Conservation (phyloP, 1,140 invertebrate species). For the Ptiloglossa arizonensis region DNA sequence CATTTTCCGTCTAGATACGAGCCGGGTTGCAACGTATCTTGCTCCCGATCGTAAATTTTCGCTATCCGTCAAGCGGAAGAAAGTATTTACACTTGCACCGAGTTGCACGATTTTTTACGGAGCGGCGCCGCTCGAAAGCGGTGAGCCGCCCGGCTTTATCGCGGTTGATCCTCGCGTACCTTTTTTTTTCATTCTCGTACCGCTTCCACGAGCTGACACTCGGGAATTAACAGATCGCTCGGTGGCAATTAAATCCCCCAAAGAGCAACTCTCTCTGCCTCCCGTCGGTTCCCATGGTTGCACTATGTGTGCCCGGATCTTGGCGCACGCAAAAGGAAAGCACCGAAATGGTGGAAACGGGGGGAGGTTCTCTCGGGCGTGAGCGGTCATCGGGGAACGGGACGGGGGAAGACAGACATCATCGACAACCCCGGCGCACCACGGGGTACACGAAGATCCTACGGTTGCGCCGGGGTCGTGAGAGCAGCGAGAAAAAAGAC, state of each 20-base stretch:
- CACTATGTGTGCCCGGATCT: constrained; percentile 35
- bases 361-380: too few species aligned
- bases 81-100: neutral
- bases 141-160: constrained; percentile 47
- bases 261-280: constrained; percentile 42
- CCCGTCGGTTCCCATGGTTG: constrained; percentile 68
- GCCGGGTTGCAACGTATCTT: neutral
- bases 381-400: constrained; percentile 7
- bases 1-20: constrained; percentile 35
- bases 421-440: constrained; percentile 58
- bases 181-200: constrained; percentile 58
- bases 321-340: constrained; percentile 49
- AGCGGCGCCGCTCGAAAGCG: neutral
- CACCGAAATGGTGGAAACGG: constrained; percentile 23
- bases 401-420: constrained; percentile 41
- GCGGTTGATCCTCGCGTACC: constrained; percentile 36
- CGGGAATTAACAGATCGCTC: constrained; percentile 77
- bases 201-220: constrained; percentile 75
- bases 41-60: constrained; percentile 21
- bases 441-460: constrained; percentile 43
- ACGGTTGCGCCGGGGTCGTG: constrained; percentile 63
- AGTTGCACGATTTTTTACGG: neutral
- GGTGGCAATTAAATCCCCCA: constrained; percentile 76
- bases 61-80: constrained; percentile 33
- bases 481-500: constrained; percentile 60